Percentiles rank a stretch among this genome's conserved stretches.
These are phyloP conservation scores for Chondrosia reniformis DNA, from an alignment of 37 sponge, comb jelly and placozoan species.

Conservation along the genomic window DNA sequence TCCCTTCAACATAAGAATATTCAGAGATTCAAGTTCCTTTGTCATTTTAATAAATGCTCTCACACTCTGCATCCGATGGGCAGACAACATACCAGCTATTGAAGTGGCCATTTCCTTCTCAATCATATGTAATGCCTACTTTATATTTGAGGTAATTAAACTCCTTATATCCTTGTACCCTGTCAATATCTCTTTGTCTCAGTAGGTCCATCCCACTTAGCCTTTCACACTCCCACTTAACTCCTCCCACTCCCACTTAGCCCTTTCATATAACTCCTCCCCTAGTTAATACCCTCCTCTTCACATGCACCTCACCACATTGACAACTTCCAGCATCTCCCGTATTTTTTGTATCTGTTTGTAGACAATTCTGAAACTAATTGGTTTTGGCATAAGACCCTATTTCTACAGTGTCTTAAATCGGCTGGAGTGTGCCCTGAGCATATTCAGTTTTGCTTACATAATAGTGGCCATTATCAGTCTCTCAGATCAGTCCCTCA, in stretches of 20 bases:
- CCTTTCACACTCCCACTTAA: neutral
- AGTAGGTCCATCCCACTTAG: no score
- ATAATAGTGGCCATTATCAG: conserved; percentile 24
- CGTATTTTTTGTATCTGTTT: neutral
- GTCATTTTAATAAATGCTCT: conserved; percentile 22
- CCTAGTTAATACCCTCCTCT: neutral
- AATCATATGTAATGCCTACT: conserved; percentile 26
- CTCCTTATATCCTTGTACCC: no score
- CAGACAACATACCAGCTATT: neutral
- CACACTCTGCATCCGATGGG: conserved; percentile 34
- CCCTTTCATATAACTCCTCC: neutral
- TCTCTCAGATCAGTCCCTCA: neutral
- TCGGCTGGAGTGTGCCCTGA: conserved; percentile 30
- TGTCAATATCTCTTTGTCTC: no score
- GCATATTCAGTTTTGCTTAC: conserved; percentile 25
- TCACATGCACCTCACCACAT: neutral
- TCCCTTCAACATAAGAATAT: neutral
- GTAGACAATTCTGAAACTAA: conserved; percentile 39
- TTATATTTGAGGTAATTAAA: conserved; percentile 52
- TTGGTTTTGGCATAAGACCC: conserved; percentile 38
- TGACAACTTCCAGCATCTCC: neutral
- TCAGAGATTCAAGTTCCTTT: neutral
- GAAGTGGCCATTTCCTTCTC: neutral
- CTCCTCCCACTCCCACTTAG: neutral
- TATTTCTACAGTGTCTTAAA: conserved; percentile 62